phyloP scores from a whole-genome alignment of 1,140 invertebrate species.

The Chironomus tepperi region DNA sequence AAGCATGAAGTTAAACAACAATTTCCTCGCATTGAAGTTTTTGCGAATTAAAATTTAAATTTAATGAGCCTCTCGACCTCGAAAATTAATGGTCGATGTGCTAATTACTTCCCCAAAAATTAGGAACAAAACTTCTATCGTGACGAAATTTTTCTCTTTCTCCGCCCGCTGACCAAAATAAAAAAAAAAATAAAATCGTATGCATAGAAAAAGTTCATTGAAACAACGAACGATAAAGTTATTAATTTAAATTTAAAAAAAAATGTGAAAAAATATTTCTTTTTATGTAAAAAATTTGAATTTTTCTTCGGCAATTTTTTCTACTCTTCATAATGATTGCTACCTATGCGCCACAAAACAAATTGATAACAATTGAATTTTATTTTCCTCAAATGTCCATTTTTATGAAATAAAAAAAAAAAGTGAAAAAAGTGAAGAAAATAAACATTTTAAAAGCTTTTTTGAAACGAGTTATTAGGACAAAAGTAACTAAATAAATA shows the following conservation, averaged over 20 bases:
- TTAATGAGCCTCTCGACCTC: neutral
- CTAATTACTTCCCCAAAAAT: neutral
- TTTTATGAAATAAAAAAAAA: neutral
- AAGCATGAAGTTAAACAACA: neutral
- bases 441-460: neutral
- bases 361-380: neutral
- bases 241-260: neutral
- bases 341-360: conserved; percentile 10
- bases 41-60: neutral
- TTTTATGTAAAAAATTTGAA: neutral
- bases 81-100: neutral
- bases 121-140: neutral
- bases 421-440: neutral
- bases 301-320: neutral
- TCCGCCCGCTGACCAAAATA: conserved; percentile 16
- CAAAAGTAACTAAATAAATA: neutral
- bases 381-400: conserved; percentile 4
- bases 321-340: neutral
- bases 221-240: neutral
- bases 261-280: neutral
- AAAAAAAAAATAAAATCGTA: neutral
- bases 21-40: conserved; percentile 15
- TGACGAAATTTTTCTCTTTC: conserved; percentile 13
- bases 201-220: neutral
- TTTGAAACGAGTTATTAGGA: conserved; percentile 8